Evolutionary conservation across 2,888 invertebrate species (phyloP).

Genomic region (Clitarchus hookeri): DNA sequence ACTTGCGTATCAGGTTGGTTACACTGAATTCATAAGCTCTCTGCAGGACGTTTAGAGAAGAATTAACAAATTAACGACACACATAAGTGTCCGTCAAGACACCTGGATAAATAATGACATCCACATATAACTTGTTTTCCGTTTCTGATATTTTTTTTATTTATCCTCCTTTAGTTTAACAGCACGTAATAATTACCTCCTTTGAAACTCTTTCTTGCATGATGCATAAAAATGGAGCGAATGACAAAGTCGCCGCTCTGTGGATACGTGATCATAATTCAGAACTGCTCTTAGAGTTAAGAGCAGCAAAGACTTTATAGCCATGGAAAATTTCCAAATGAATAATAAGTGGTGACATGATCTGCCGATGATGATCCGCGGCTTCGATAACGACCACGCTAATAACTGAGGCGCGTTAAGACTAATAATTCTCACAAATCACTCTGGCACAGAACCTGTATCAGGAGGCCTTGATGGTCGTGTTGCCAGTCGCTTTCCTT

Average conservation of each 20-base stretch:
- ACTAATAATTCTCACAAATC: too few relatives aligned
- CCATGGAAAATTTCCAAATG: not conserved
- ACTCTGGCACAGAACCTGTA: too few relatives aligned
- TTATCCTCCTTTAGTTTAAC: too few relatives aligned
- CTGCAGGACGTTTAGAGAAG: not conserved
- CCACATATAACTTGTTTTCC: not conserved
- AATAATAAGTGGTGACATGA: not conserved
- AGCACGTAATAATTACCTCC: too few relatives aligned
- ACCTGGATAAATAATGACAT: not conserved
- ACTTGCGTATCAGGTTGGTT: not conserved
- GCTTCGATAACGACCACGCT: too few relatives aligned
- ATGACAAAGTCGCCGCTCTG: not conserved
- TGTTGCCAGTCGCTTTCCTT: too few relatives aligned
- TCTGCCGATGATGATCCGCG: slow-evolving; percentile 6
- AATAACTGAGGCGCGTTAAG: too few relatives aligned
- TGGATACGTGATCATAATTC: not conserved
- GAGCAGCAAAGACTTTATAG: not conserved
- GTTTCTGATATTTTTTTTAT: too few relatives aligned
- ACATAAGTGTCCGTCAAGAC: not conserved
- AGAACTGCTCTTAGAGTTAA: not conserved
- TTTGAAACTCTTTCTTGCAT: not conserved
- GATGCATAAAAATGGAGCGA: not conserved
- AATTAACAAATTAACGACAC: not conserved
- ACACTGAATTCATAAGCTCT: not conserved
- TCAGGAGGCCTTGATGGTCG: too few relatives aligned